Percentiles rank a stretch among this genome's conserved stretches.
phyloP scores from a whole-genome alignment of 2,888 invertebrate genomes.

The Heliconius erato region DNA sequence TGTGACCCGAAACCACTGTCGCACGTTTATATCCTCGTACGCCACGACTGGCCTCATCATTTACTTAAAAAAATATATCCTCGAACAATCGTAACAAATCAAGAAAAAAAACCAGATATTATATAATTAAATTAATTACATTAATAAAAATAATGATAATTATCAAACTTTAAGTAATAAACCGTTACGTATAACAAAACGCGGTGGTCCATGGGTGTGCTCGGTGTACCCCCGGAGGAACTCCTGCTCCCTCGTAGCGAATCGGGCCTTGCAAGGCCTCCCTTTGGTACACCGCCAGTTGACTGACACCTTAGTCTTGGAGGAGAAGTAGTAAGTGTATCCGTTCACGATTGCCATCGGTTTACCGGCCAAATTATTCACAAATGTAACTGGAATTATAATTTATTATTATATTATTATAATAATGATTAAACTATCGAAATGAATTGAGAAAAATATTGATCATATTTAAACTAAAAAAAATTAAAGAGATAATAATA shows the following conservation, averaged over 20 bases:
- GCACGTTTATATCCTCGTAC: too few species aligned
- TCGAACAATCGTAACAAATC: too few species aligned
- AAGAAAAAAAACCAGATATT: too few species aligned
- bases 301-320: slow-evolving; percentile 37
- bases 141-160: background rate
- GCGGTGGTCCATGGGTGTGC: slow-evolving; percentile 71
- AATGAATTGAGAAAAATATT: background rate
- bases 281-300: slow-evolving; percentile 52
- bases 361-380: slow-evolving; percentile 49
- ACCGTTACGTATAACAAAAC: slow-evolving; percentile 55
- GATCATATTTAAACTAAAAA: background rate
- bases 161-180: slow-evolving; percentile 44
- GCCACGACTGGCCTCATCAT: too few species aligned
- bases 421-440: background rate
- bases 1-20: too few species aligned
- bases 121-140: too few species aligned
- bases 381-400: slow-evolving; percentile 50
- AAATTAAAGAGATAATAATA: background rate
- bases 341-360: slow-evolving; percentile 50
- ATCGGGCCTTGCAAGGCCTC: slow-evolving; percentile 49
- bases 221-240: slow-evolving; percentile 29
- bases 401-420: background rate
- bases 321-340: slow-evolving; percentile 48
- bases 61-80: too few species aligned
- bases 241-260: slow-evolving; percentile 35